These are phyloP conservation scores for Lemur catta DNA, from an alignment of 2,797 vertebrate species.

Conservation along the genomic window DNA sequence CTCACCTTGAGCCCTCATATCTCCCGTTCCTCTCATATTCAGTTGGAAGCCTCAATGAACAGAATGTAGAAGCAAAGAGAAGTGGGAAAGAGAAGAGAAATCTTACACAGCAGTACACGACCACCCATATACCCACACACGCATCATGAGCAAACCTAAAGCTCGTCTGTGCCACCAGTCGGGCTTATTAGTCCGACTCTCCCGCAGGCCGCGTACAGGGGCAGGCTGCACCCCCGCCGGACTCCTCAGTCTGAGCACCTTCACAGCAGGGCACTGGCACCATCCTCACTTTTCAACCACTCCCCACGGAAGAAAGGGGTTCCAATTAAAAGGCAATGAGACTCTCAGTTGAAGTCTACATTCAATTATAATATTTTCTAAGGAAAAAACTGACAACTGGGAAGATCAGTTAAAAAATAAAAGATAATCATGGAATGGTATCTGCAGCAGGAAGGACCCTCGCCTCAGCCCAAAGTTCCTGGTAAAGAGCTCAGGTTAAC, in stretches of 20 bases:
- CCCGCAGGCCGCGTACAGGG: not conserved
- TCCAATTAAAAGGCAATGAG: not conserved
- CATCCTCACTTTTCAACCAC: no score
- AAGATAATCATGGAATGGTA: not conserved
- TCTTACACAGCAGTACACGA: conserved; percentile 83
- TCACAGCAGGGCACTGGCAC: no score
- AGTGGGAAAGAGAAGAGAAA: conserved; percentile 88
- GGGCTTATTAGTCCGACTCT: not conserved
- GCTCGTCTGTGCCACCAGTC: not conserved
- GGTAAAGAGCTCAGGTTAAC: not conserved
- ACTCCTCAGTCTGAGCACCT: not conserved
- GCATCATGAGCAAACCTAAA: not conserved
- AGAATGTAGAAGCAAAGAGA: conserved; percentile 85
- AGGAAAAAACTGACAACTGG: not conserved
- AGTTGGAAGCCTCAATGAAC: conserved; percentile 94
- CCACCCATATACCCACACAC: not conserved
- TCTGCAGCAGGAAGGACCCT: not conserved
- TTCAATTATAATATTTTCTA: not conserved
- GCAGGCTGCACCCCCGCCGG: no score
- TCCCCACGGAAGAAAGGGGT: not conserved
- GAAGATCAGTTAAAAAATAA: not conserved
- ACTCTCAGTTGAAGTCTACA: not conserved
- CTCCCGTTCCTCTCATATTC: conserved; percentile 99
- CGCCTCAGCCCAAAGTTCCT: not conserved
- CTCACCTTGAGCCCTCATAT: conserved; percentile 99